Evolutionary conservation across 2,888 invertebrate genomes (phyloP).

Genomic region (Synanthedon vespiformis): DNA sequence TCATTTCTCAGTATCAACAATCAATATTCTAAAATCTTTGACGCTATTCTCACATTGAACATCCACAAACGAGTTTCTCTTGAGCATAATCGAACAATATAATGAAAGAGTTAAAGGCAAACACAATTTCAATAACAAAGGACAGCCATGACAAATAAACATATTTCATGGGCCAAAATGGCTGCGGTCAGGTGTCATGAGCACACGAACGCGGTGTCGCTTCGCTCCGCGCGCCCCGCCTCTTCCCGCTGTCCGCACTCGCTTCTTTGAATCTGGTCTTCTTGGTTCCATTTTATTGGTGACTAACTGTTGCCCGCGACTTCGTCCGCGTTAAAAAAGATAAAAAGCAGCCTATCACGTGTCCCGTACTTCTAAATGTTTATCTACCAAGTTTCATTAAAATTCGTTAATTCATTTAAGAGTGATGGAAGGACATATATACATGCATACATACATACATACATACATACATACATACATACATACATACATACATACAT

Average conservation of each 20-base stretch:
- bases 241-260: slow-evolving; percentile 11
- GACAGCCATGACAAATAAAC: slow-evolving; percentile 68
- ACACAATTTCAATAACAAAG: slow-evolving; percentile 70
- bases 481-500: too few relatives aligned
- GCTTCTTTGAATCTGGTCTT: too few relatives aligned
- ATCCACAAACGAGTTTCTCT: slow-evolving; percentile 62
- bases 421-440: too few relatives aligned
- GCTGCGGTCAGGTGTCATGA: slow-evolving; percentile 68
- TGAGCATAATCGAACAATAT: slow-evolving; percentile 67
- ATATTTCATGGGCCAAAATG: slow-evolving; percentile 70
- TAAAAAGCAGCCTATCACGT: too few relatives aligned
- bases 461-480: too few relatives aligned
- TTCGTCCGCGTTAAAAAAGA: too few relatives aligned
- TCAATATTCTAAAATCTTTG: slow-evolving; percentile 67
- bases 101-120: slow-evolving; percentile 68
- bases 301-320: too few relatives aligned
- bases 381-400: too few relatives aligned
- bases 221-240: slow-evolving; percentile 29
- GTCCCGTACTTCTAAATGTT: too few relatives aligned
- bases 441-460: too few relatives aligned
- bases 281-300: too few relatives aligned
- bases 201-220: slow-evolving; percentile 4
- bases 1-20: slow-evolving; percentile 70
- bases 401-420: too few relatives aligned
- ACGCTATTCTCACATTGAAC: slow-evolving; percentile 57